Evolutionary conservation across 2,888 invertebrate genomes (phyloP).

Genomic region (Thysanoteuthis rhombus): DNA sequence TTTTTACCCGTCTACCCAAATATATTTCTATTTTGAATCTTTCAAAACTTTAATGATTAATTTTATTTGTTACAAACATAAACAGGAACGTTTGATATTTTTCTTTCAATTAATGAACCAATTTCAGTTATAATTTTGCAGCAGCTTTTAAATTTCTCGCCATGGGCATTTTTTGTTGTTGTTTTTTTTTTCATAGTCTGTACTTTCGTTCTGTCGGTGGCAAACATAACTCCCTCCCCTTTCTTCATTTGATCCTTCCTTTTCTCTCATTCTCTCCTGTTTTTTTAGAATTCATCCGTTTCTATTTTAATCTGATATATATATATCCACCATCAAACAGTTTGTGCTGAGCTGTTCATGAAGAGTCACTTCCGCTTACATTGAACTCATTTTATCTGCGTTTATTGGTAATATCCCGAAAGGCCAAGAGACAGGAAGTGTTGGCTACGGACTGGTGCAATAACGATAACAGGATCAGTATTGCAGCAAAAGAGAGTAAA

Average conservation of each 20-base stretch:
- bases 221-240: too few species aligned
- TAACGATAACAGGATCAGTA: not conserved
- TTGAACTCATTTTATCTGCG: constrained; percentile 12
- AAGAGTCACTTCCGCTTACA: constrained; percentile 12
- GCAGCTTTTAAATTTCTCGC: too few species aligned
- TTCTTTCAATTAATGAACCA: too few species aligned
- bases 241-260: not conserved
- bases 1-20: too few species aligned
- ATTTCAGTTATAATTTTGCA: too few species aligned
- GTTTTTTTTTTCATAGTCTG: too few species aligned
- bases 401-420: not conserved
- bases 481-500: not conserved
- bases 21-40: not conserved
- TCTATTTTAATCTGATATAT: not conserved
- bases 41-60: not conserved
- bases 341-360: not conserved
- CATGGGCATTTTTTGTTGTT: too few species aligned
- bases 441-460: not conserved
- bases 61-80: too few species aligned
- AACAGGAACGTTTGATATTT: too few species aligned
- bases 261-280: not conserved
- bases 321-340: not conserved
- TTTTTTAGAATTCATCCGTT: not conserved
- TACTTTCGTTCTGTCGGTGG: too few species aligned
- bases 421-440: not conserved